Base-by-base conservation (phyloP, 1,140 invertebrate genomes). In the Sminthurinus signatus region DNA sequence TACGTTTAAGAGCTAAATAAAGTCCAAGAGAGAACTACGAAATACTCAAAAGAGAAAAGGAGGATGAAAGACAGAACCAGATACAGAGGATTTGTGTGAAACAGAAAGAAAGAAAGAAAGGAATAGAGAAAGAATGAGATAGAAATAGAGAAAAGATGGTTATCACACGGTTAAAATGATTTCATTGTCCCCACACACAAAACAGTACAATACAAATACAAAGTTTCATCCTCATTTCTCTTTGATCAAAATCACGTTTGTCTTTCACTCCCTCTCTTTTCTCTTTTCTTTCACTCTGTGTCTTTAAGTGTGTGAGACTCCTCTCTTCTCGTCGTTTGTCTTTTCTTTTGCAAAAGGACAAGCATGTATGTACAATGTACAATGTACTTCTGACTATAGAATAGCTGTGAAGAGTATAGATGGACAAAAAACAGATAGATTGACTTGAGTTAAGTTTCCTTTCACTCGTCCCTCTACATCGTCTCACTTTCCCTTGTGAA, bases 211-310 rank as follows among this genome's bases (percentile, higher is more conserved):
- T n/a, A n/a, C n/a, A 5, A 46, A 46, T 46, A 46, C 44, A 46
- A 46, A 46, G 44, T 46, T 46, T 46, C 44, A 46, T 46, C 44
- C 44, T 10, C 44, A 46, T 14, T 46, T 46, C 44, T 46, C 44
- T 46, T 46, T 46, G 44, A 46, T 46, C 44, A 46, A 19, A 46
- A 46, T 46, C 44, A 46, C 15, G 44, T 36, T 21, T 46, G 44
- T 46, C n/a, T 46, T n/a, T 36, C 32, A 36, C 32, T 15, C 32
- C 15, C 32, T 8, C 32, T 36, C 15, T 36, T 15, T 36, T 15
- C 32, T 36, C 32, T 15, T 36, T 36, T 36, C 32, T 36, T 15
- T 36, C 32, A n/a, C n/a, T n/a, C n/a, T n/a, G n/a, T n/a, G n/a
- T n/a, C n/a, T n/a, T n/a, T n/a, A n/a, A n/a, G n/a, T n/a, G n/a